Conservation (phyloP, 2,888 invertebrate genomes). For the Tetropium fuscum region DNA sequence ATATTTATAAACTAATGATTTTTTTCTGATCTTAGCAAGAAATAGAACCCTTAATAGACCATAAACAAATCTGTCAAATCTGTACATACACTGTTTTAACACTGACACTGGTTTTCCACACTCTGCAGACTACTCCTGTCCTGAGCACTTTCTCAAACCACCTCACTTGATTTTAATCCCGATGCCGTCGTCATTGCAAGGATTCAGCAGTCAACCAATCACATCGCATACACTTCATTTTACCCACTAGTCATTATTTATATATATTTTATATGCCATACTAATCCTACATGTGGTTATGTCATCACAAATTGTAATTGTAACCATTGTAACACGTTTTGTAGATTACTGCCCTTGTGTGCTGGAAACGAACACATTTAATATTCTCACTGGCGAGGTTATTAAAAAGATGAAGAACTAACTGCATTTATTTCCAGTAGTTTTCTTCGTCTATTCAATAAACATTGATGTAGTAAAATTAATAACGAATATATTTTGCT, state of each 20-base stretch:
- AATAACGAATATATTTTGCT: too few species aligned
- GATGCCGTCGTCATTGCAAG: slow-evolving; percentile 48
- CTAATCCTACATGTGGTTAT: slow-evolving; percentile 4
- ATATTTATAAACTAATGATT: too few species aligned
- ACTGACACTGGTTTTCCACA: slow-evolving; percentile 65
- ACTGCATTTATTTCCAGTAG: too few species aligned
- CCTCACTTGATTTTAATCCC: slow-evolving; percentile 66
- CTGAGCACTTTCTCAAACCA: slow-evolving; percentile 67
- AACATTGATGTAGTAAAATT: too few species aligned
- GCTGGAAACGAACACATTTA: slow-evolving; percentile 9
- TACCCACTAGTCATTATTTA: slow-evolving; percentile 13
- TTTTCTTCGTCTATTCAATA: too few species aligned
- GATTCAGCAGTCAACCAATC: slow-evolving; percentile 39
- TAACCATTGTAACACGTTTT: slow-evolving; percentile 17
- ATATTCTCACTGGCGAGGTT: too few species aligned
- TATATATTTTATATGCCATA: not conserved
- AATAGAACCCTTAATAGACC: not conserved
- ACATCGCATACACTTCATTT: slow-evolving; percentile 36
- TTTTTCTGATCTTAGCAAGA: not conserved
- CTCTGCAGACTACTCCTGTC: slow-evolving; percentile 62
- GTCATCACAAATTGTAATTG: slow-evolving; percentile 18
- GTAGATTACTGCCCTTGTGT: slow-evolving; percentile 9
- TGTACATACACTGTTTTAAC: slow-evolving; percentile 61
- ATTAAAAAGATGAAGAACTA: too few species aligned
- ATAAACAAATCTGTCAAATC: slow-evolving; percentile 11